Evolutionary conservation across 2,888 invertebrate genomes (phyloP), one percentile per base, ranked within the genome.

Genomic region (Chymomyza caudatula): DNA sequence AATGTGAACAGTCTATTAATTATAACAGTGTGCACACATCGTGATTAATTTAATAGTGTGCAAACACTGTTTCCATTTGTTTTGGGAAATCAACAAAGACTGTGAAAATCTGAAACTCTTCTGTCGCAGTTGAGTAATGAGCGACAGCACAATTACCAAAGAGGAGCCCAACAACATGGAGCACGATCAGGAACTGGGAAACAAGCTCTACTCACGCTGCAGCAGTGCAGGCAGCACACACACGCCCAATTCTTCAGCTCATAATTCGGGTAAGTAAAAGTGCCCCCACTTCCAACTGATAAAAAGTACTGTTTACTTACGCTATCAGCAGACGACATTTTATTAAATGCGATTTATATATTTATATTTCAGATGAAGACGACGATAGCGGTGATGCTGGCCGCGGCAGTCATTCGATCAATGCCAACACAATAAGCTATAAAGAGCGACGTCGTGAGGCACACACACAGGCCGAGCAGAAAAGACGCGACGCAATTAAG

Each of bases 391-490:
- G 93, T 85, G 93, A 93, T 86, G 93, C 93, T 71, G 93, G 93
- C 77, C 93, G 92, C 52, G 93, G 93, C 81, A 92, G 86, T 37
- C 79, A 11, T 11, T 37, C 29, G 8, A 37, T 2, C 2, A 37
- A 37, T 37, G 29, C 29, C 29, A 37, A 37, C 29, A 37, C 11
- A 8, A 37, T 37, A 65, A 97, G 95, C 87, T 98, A 98, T 90
- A 98, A 97, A 89, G 98, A 98, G 87, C 92, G 98, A 43, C 93
- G 98, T 61, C 92, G 98, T 70, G 98, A 98, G 90, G 98, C 98
- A 4, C 98, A 98, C 88, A 98, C 98, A 0, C 93, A 98, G 91
- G 98, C 98, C 2, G 98, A 98, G 90, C 98, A 98, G 90, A 98
- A 98, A 89, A 92, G 98, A 73, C 92, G 98, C 85, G 98, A 98